Base-by-base conservation (phyloP, 2,113 vertebrate species). In the Hirundichthys speculiger region DNA sequence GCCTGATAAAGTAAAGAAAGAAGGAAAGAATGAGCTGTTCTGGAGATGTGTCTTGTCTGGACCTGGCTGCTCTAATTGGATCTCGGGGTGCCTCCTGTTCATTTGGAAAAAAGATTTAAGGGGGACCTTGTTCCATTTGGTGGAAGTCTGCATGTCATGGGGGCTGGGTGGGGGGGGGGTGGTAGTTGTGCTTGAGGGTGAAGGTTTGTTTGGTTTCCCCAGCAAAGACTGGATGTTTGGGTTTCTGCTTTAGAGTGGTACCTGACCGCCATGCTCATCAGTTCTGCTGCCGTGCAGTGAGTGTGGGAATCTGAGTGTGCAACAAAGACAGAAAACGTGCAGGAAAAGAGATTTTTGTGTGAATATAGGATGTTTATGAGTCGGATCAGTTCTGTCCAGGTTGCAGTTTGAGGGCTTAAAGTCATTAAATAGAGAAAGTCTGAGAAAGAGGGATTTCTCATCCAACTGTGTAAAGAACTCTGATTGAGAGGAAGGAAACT, bases 111-210 rank as follows among this genome's bases (percentile, higher is more conserved):
- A 76, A 85, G 85, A 69, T 64, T 86, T 77, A 48, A 22, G 60
- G 79, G 70, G 75, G 48, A 40, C 52, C 49, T 62, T 45, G 62
- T 69, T 77, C 24, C 54, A 42, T 64, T 39, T 82, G 46, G 27
- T 51, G 68, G 38, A 79, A 56, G 69, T 70, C 52, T 80, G 75
- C 75, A 79, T 70, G 75, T 83, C 45, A 10, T 73, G 55, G 71
- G 59, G 75, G 34, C 34, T 38, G 40, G 2, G 39, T 13, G 39
- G 15, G 40, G 16, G 40, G 13, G 40, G 5, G 2, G 40, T 38
- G 34, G 49, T 81, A 81, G 86, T 89, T 89, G 89, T 90, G 89
- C 86, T 88, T 86, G 85, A 73, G 86, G 73, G 65, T 69, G 30
- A 70, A 73, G 70, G 56, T 74, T 75, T 67, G 70, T 73, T 69